phyloP scores from a whole-genome alignment of 2,797 vertebrate species.

The Lerista edwardsae region DNA sequence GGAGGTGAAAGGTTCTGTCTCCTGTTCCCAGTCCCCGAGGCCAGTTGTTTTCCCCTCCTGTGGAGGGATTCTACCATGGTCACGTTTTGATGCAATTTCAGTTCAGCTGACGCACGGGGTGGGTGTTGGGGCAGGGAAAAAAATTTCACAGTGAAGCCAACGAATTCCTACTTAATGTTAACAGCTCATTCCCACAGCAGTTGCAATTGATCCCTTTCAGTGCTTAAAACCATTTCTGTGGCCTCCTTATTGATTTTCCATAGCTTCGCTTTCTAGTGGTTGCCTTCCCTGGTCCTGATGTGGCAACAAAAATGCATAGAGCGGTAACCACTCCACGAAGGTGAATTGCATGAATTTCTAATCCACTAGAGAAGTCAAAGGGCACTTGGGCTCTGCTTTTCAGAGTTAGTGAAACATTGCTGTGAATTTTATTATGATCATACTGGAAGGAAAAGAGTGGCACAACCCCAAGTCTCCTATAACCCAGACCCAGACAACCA shows the following conservation, averaged over 20 bases:
- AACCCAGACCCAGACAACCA: background rate
- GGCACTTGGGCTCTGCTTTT: background rate
- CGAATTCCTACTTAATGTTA: conserved; percentile 24
- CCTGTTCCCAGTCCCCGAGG: conserved; percentile 25
- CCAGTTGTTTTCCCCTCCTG: background rate
- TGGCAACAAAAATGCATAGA: background rate
- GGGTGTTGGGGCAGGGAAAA: background rate
- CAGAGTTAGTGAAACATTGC: background rate
- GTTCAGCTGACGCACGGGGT: conserved; percentile 1
- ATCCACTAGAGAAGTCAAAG: background rate
- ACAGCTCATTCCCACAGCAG: background rate
- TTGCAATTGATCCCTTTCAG: conserved; percentile 15
- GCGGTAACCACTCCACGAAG: background rate
- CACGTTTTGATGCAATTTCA: conserved; percentile 18
- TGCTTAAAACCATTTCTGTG: conserved; percentile 3
- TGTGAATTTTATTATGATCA: background rate
- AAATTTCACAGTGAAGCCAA: conserved; percentile 7
- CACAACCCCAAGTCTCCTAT: background rate
- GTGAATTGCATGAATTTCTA: background rate
- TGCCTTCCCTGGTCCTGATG: background rate
- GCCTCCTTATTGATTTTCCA: conserved; percentile 1
- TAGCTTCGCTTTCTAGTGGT: background rate
- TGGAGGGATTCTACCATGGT: conserved; percentile 6
- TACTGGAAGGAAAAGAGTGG: background rate
- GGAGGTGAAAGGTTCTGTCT: conserved; percentile 40